Evolutionary conservation across 2,113 vertebrate genomes (phyloP), one percentile per base, ranked within the genome.

Genomic region (Ammospiza nelsoni): DNA sequence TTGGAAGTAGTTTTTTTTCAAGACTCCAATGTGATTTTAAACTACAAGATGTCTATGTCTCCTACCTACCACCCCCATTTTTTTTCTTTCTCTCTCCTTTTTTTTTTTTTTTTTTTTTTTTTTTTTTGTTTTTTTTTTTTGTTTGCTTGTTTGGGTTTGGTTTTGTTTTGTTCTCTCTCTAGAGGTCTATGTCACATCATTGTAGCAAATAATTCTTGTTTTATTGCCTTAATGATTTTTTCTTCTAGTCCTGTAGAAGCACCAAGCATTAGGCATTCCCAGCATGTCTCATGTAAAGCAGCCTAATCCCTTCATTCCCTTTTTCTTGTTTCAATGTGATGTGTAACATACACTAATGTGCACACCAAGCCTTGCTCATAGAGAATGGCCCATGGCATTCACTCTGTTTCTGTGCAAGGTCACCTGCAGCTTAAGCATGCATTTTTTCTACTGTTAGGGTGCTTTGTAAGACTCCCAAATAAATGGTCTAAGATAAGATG

Each of bases 1-100:
- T 81, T 59, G 7, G 12, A 46, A 87, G 20, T 20, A 35, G 8
- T 48, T 69, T 84, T 61, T 76, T 73, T 37, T 31, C 31, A 74
- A 83, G 77, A 79, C 18, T 6, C 11, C 18, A 23, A 1, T 43
- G 27, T 5, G 0, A 31, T 86, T 86, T 89, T 76, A 88, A 73
- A n/a, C 28, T 6, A 20, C 4, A 6, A n/a, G 11, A n/a, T 59
- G 1, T 46, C 5, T 51, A 1, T 33, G 1, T 48, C 6, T 39
- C 5, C 5, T 33, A 16, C 3, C 1, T 7, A 8, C 5, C 6
- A 3, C 5, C 19, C 54, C 29, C 9, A 0, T 16, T 66, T 73
- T 73, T 73, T 65, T 12, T 4, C 2, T 41, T 41, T 44, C 2
- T 51, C 4, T 33, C 1, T 23, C 35, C 35, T 35, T 35, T 35